These are phyloP conservation scores for Cyclura pinguis DNA, from an alignment of 2,797 vertebrate species.

Conservation along the genomic window DNA sequence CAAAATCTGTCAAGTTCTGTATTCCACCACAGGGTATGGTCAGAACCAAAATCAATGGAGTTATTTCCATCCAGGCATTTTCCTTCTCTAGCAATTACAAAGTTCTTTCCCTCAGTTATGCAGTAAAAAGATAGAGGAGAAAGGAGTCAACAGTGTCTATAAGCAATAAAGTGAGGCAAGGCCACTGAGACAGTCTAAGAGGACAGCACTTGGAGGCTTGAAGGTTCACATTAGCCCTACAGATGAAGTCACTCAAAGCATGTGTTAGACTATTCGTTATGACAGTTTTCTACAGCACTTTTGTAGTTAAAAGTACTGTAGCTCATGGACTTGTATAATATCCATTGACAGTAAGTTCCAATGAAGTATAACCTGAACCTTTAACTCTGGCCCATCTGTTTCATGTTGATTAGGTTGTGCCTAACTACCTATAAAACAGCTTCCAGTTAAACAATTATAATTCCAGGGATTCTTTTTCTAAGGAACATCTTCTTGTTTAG, in stretches of 20 bases:
- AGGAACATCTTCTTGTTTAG: neutral
- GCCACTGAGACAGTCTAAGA: too few species aligned
- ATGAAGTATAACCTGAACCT: neutral
- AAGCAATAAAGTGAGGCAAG: too few species aligned
- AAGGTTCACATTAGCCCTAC: neutral
- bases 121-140: too few species aligned
- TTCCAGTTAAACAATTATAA: neutral
- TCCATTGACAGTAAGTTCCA: neutral
- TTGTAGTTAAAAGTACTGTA: neutral
- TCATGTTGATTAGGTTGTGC: too few species aligned
- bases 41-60: too few species aligned
- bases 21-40: too few species aligned
- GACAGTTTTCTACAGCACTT: neutral
- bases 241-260: neutral
- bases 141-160: too few species aligned
- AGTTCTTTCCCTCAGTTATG: too few species aligned
- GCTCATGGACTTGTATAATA: neutral
- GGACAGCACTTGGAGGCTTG: neutral
- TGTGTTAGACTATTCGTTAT: neutral
- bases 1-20: too few species aligned
- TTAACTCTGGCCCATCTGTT: neutral
- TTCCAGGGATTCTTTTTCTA: neutral
- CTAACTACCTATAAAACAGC: neutral
- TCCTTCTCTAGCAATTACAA: too few species aligned
- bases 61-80: too few species aligned